Evolutionary conservation across 1,140 invertebrate genomes (phyloP).

Genomic region (Cyrtorhinus lividipennis): DNA sequence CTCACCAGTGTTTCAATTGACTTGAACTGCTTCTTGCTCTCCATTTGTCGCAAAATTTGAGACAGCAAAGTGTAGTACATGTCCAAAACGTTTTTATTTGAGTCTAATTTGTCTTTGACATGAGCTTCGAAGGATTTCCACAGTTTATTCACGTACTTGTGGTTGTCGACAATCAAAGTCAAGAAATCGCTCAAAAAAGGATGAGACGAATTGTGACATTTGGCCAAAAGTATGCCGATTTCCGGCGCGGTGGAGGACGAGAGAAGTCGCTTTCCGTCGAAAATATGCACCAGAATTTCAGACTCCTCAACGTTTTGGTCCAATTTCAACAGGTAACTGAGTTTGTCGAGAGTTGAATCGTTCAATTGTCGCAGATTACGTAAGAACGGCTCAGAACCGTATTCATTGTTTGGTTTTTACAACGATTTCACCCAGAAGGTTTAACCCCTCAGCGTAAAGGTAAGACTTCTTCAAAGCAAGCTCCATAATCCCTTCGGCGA

Average conservation of each 20-base stretch:
- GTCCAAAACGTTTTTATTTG: background rate
- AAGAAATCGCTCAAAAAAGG: background rate
- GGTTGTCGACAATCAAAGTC: background rate
- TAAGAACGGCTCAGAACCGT: background rate
- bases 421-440: background rate
- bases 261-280: background rate
- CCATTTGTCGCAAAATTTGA: background rate
- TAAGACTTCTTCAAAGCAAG: conserved; percentile 3
- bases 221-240: background rate
- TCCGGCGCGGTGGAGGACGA: background rate
- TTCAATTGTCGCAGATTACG: background rate
- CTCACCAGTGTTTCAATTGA: background rate
- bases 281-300: background rate
- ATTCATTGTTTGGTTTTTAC: background rate
- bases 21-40: background rate
- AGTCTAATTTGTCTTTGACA: background rate
- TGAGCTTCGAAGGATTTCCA: background rate
- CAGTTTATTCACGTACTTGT: background rate
- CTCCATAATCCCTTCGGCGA: background rate
- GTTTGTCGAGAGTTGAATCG: conserved; percentile 9
- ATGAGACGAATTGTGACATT: background rate
- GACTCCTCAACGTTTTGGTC: background rate
- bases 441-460: background rate
- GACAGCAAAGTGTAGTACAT: background rate
- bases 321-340: background rate